Conservation (phyloP, 2,888 invertebrate genomes). For the Eilema depressum region DNA sequence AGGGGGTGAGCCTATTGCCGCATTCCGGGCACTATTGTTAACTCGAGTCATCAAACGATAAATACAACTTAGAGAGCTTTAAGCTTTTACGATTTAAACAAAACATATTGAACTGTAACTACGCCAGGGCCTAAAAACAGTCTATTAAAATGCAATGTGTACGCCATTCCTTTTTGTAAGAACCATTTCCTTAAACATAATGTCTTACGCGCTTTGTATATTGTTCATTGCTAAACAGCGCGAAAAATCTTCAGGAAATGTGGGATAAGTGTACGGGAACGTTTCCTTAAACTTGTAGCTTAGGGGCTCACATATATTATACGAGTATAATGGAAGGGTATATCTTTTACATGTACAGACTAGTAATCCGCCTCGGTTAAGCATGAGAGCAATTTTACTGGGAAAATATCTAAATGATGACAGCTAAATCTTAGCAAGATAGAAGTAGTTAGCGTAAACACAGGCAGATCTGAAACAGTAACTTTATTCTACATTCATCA, state of each 20-base stretch:
- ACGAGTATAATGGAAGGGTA: neutral
- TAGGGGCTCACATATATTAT: constrained; percentile 6
- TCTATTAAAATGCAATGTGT: neutral
- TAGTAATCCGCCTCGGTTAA: neutral
- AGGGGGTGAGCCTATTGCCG: too few species aligned
- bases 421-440: too few species aligned
- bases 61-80: too few species aligned
- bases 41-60: too few species aligned
- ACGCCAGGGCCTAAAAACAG: neutral
- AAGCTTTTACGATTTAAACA: neutral
- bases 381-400: neutral
- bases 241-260: constrained; percentile 15
- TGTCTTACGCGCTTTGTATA: constrained; percentile 1
- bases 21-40: too few species aligned
- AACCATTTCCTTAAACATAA: constrained; percentile 6
- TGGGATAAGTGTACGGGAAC: neutral
- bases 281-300: constrained; percentile 1
- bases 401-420: neutral
- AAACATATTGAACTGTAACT: neutral
- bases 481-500: too few species aligned
- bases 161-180: neutral
- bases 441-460: too few species aligned
- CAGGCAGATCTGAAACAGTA: too few species aligned
- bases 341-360: neutral
- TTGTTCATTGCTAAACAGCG: constrained; percentile 15